phyloP scores from a whole-genome alignment of 1,140 invertebrate species.

The Tetranychus urticae region DNA sequence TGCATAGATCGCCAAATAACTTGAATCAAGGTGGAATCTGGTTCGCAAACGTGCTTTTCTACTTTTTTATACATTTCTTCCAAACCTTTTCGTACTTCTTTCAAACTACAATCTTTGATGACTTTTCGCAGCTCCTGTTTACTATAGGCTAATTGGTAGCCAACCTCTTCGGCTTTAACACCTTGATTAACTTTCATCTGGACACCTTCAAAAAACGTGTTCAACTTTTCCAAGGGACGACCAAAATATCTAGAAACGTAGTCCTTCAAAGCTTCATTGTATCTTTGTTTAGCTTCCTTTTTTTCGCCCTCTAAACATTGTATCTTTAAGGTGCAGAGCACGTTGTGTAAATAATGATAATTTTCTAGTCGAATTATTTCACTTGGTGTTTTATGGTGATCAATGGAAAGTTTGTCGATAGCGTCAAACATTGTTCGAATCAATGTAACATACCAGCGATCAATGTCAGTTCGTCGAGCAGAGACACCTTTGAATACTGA shows the following conservation, averaged over 20 bases:
- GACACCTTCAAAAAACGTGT: constrained; percentile 90
- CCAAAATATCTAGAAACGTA: constrained; percentile 91
- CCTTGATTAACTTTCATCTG: constrained; percentile 69
- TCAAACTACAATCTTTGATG: constrained; percentile 78
- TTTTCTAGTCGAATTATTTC: constrained; percentile 80
- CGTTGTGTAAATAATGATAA: constrained; percentile 74
- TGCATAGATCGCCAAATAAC: constrained; percentile 97
- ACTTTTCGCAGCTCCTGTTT: constrained; percentile 88
- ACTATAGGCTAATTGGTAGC: constrained; percentile 89
- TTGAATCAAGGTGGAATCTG: constrained; percentile 66
- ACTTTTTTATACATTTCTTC: constrained; percentile 82
- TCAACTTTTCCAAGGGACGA: constrained; percentile 77
- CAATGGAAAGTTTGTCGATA: constrained; percentile 48
- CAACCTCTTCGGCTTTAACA: constrained; percentile 87
- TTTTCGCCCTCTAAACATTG: constrained; percentile 57
- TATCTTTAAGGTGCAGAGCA: constrained; percentile 73
- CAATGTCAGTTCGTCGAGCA: constrained; percentile 71
- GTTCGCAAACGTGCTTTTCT: constrained; percentile 85
- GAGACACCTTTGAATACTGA: constrained; percentile 53
- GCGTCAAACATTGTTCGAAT: constrained; percentile 62
- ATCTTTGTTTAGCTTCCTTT: constrained; percentile 74
- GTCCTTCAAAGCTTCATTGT: constrained; percentile 49
- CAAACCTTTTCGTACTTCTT: constrained; percentile 78
- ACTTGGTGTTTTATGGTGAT: constrained; percentile 75
- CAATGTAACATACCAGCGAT: constrained; percentile 77